Evolutionary conservation across 2,113 vertebrate genomes (phyloP).

Genomic region (Crotalus viridis): DNA sequence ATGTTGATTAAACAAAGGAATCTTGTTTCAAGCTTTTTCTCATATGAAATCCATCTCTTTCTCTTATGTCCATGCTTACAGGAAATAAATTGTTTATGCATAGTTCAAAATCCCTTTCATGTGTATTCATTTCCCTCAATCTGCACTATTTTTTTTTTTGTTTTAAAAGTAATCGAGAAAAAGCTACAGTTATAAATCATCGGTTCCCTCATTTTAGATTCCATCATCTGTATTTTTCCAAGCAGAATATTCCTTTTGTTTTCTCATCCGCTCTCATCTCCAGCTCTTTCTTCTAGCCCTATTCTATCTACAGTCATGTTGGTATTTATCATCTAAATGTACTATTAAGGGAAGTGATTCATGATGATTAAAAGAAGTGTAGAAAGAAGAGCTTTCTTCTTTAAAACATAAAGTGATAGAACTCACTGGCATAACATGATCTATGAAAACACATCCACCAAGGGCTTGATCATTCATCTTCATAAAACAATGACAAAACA

Average conservation of each 20-base stretch:
- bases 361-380: not conserved
- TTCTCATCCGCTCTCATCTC: not conserved
- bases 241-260: not conserved
- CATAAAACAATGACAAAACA: not conserved
- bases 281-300: not conserved
- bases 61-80: not conserved
- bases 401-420: not conserved
- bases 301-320: not conserved
- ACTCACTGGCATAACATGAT: not conserved
- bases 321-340: not conserved
- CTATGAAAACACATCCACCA: not conserved
- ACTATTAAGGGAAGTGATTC: not conserved
- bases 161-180: not conserved
- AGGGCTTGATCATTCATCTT: not conserved
- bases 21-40: not conserved
- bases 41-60: not conserved
- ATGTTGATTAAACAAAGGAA: conserved; percentile 5
- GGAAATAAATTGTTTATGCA: not conserved
- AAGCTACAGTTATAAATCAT: not conserved
- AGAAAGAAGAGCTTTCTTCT: not conserved
- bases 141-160: not conserved
- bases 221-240: not conserved
- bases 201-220: not conserved
- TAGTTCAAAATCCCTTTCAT: not conserved
- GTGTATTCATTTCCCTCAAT: not conserved